Percentiles rank a stretch among this genome's conserved stretches.
phyloP scores from a whole-genome alignment of 2,888 invertebrate genomes.

The Hybos culiciformis region DNA sequence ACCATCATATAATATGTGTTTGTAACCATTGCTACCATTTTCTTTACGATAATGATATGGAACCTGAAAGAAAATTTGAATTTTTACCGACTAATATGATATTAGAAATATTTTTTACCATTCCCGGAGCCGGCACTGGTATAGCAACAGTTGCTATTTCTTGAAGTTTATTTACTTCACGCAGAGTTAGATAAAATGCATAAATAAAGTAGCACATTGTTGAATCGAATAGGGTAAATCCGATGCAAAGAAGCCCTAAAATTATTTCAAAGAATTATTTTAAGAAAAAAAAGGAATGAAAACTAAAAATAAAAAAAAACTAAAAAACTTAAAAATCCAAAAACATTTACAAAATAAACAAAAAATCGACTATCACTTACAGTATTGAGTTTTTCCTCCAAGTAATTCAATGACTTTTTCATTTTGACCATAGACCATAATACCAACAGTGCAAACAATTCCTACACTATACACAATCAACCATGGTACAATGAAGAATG shows the following conservation, averaged over 20 bases:
- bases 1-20: slow-evolving; percentile 30
- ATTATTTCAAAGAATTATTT: no score
- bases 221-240: slow-evolving; percentile 25
- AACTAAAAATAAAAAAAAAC: neutral
- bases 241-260: slow-evolving; percentile 20
- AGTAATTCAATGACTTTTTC: slow-evolving; percentile 24
- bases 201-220: slow-evolving; percentile 33
- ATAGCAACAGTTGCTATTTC: slow-evolving; percentile 36
- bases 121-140: slow-evolving; percentile 33
- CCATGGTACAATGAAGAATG: slow-evolving; percentile 32
- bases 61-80: slow-evolving; percentile 20
- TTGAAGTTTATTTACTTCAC: slow-evolving; percentile 32
- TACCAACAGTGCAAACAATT: slow-evolving; percentile 21
- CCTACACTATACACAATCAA: slow-evolving; percentile 28
- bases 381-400: slow-evolving; percentile 27
- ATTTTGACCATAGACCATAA: slow-evolving; percentile 25
- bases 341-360: no score
- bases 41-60: slow-evolving; percentile 33
- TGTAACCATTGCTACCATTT: slow-evolving; percentile 34
- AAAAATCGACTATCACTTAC: slow-evolving; percentile 24
- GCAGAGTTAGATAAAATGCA: slow-evolving; percentile 29
- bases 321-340: no score
- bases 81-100: neutral
- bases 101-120: slow-evolving; percentile 21
- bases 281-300: neutral